Conservation (phyloP, 2,113 vertebrate species). For the Microtus montanus region DNA sequence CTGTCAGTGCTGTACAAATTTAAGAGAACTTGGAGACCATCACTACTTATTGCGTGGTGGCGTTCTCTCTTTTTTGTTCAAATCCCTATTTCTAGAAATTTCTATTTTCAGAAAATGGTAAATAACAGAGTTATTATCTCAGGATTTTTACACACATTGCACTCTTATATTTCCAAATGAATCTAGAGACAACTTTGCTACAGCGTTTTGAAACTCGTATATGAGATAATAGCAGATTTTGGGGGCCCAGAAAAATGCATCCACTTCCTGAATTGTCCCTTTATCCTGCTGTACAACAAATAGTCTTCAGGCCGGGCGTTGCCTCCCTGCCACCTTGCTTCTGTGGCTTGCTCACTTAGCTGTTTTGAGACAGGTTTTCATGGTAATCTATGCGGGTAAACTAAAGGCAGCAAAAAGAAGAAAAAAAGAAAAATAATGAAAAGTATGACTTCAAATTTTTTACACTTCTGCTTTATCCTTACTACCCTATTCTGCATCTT, state of each 20-base stretch:
- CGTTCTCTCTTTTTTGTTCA: background rate
- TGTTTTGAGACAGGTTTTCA: background rate
- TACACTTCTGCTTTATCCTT: background rate
- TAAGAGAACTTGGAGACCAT: background rate
- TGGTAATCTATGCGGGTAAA: background rate
- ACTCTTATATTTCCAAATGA: constrained; percentile 25
- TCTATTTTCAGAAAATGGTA: background rate
- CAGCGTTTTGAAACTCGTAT: background rate
- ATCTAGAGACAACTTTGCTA: background rate
- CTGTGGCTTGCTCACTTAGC: background rate
- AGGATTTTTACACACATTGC: constrained; percentile 33
- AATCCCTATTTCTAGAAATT: background rate
- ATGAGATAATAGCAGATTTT: constrained; percentile 28
- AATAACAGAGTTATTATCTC: constrained; percentile 57
- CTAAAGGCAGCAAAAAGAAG: background rate
- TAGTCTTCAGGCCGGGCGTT: background rate
- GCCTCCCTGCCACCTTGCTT: background rate
- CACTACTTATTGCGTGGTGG: background rate
- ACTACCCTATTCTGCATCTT: background rate
- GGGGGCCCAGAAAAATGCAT: background rate
- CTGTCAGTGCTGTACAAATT: background rate
- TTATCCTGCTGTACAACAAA: background rate
- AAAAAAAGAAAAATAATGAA: background rate
- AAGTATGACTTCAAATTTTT: background rate
- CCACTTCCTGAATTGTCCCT: background rate